Evolutionary conservation across 1,140 invertebrate genomes (phyloP).

Genomic region (Akabosia matsudoensis): DNA sequence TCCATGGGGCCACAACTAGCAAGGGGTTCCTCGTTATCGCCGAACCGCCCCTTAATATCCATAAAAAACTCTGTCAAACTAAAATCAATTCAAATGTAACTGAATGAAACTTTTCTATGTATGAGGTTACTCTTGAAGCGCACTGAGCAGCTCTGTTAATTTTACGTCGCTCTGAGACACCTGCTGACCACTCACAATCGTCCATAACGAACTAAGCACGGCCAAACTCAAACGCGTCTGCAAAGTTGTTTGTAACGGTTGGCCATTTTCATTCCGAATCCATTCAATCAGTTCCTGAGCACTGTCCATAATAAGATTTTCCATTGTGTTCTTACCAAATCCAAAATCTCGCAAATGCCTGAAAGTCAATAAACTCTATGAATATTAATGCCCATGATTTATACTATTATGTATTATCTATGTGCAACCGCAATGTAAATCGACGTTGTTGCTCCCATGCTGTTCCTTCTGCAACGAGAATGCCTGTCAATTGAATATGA

Average conservation of each 20-base stretch:
- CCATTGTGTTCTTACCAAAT: constrained; percentile 50
- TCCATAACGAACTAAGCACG: constrained; percentile 35
- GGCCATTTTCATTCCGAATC: background rate
- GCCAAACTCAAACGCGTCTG: constrained; percentile 29
- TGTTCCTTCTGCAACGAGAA: background rate
- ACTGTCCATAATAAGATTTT: constrained; percentile 50
- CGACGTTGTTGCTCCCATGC: background rate
- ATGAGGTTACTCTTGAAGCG: background rate
- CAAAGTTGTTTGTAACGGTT: constrained; percentile 8
- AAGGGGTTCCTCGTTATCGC: background rate
- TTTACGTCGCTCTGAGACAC: constrained; percentile 14
- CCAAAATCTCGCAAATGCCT: constrained; percentile 50
- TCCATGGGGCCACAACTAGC: constrained; percentile 6
- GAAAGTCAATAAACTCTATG: background rate
- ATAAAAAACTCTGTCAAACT: background rate
- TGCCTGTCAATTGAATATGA: background rate
- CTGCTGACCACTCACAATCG: constrained; percentile 27
- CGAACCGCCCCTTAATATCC: background rate
- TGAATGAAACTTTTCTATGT: background rate
- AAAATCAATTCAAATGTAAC: background rate
- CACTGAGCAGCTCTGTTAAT: constrained; percentile 11
- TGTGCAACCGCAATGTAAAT: background rate
- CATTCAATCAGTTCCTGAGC: constrained; percentile 23
- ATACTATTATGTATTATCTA: background rate
- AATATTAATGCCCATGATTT: background rate